These are phyloP conservation scores for Pluvianellus socialis DNA, from an alignment of 2,113 vertebrate genomes.

Conservation along the genomic window DNA sequence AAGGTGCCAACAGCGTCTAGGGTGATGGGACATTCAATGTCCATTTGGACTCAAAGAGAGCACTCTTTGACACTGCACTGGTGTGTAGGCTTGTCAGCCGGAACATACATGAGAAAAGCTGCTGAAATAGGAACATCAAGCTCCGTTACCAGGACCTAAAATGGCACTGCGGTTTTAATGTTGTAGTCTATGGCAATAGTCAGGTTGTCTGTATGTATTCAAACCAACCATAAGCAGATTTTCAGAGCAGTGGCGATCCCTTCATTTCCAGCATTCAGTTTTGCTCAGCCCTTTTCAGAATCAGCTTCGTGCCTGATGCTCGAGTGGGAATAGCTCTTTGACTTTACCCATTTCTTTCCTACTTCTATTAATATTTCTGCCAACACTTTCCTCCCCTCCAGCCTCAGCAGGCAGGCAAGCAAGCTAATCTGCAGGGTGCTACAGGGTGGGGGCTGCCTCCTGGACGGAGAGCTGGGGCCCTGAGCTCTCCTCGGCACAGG, in stretches of 20 bases:
- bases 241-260: accelerated
- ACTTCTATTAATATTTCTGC: neutral
- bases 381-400: neutral
- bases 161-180: neutral
- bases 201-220: neutral
- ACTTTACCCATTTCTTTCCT: neutral
- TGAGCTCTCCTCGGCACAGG: neutral
- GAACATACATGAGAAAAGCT: neutral
- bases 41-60: neutral
- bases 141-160: neutral
- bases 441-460: neutral
- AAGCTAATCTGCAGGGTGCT: neutral
- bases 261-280: neutral
- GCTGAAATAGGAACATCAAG: neutral
- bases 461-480: neutral
- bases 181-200: neutral
- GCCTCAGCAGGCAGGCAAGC: neutral
- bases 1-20: neutral
- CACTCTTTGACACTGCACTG: neutral
- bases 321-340: neutral
- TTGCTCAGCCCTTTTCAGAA: neutral
- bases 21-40: neutral
- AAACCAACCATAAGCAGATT: neutral
- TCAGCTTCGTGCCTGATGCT: neutral
- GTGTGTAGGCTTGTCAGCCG: neutral